Base-by-base conservation (phyloP, 2,888 invertebrate genomes). In the Macrosiphum euphorbiae region DNA sequence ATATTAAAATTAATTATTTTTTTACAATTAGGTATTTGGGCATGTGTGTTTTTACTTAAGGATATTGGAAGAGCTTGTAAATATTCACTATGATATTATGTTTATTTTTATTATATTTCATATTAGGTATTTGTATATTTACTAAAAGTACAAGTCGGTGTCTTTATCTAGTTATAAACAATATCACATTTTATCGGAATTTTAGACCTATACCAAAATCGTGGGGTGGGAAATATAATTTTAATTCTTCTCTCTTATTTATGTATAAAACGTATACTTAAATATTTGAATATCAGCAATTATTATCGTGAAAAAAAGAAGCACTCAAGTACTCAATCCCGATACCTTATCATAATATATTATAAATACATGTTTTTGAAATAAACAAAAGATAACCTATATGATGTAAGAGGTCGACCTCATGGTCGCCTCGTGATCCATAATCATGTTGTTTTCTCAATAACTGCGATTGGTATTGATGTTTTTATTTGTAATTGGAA, bases 401-500 rank as follows among this genome's bases (percentile, higher is more conserved):
- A 89, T 92, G 88, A 92, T 92, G 84, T 92, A 92, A 92, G 78
- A 88, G 92, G 88, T 92, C 93, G 93, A 93, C 61, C 93, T 85
- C 89, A 85, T 93, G 93, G 88, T 93, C n/a, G 44, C 78, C 93
- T 93, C 93, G 93, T 93, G 93, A 93, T 93, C 84, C 61, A 93
- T 93, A 93, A 93, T 93, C 90, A 90, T 61, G 89, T 93, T 90
- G 90, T 93, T 93, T 93, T 93, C 93, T n/a, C 58, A 90, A 93
- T 90, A 61, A 26, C 50, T 85, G 35, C 84, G 52, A 87, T 84
- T n/a, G 85, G 90, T 89, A 86, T 35, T 47, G 61, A 55, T 88
- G 84, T 93, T 93, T 90, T 85, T 85, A 93, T 93, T 93, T 85
- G 61, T 55, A 16, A 85, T 89, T 50, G 67, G 50, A 41, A 67